Conservation (phyloP, 2,113 vertebrate genomes). For the Charina bottae region DNA sequence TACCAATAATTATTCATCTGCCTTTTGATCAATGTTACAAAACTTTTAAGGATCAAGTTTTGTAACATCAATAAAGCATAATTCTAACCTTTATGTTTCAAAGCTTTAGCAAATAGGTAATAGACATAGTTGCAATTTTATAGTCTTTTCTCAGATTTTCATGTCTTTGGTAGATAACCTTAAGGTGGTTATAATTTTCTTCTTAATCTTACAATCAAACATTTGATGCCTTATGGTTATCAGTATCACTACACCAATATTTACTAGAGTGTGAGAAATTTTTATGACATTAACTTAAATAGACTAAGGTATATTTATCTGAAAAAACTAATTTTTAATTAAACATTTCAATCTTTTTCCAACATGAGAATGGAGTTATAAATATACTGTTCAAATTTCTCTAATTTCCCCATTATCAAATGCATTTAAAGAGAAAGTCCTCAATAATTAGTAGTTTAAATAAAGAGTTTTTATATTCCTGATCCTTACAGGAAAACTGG, state of each 20-base stretch:
- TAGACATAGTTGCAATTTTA: not conserved
- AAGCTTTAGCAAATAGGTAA: not conserved
- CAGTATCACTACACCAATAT: not conserved
- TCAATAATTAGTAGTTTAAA: rapidly evolving
- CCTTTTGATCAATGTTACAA: not conserved
- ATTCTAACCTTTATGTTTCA: not conserved
- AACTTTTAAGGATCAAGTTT: not conserved
- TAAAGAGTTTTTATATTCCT: slow-evolving; percentile 18
- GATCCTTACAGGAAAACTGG: not conserved
- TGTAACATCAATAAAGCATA: not conserved
- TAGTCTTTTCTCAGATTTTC: not conserved
- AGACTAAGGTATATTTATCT: not conserved
- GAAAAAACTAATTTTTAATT: not conserved
- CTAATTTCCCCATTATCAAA: rapidly evolving
- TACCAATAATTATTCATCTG: not conserved
- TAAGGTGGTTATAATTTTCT: not conserved
- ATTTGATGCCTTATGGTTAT: slow-evolving; percentile 14
- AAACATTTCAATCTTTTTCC: not conserved
- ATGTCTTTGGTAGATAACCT: not conserved
- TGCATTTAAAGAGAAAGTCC: not conserved
- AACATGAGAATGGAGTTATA: not conserved
- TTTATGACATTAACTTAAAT: rapidly evolving
- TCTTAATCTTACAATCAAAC: not conserved
- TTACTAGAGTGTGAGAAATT: not conserved
- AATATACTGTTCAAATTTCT: rapidly evolving